A percentile compares a stretch with the other conserved stretches of the same genome.
Evolutionary conservation across 2,888 invertebrate species (phyloP).

Genomic region (Neoascia interrupta): DNA sequence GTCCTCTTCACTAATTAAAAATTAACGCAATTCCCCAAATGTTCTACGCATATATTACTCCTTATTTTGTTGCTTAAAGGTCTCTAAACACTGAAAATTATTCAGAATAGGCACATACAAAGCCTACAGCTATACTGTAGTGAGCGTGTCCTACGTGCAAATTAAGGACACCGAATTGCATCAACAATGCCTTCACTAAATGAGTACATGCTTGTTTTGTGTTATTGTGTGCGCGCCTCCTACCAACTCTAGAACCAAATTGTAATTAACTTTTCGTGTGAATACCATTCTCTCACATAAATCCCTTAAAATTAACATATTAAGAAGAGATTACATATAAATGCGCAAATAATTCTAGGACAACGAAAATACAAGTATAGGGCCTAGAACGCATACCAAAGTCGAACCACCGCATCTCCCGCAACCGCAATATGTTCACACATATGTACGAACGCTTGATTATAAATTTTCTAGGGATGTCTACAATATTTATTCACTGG

Average conservation of each 20-base stretch:
- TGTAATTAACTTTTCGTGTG: conserved; percentile 71
- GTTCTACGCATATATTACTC: conserved; percentile 25
- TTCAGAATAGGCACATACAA: not conserved
- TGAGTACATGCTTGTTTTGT: conserved; percentile 12
- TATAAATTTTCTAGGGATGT: not conserved
- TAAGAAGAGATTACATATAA: conserved; percentile 72
- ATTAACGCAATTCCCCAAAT: conserved; percentile 48
- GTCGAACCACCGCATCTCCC: not conserved
- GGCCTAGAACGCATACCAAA: too few species aligned
- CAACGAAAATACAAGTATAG: conserved; percentile 32
- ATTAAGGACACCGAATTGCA: conserved; percentile 56
- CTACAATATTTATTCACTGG: conserved; percentile 46
- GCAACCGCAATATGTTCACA: conserved; percentile 44
- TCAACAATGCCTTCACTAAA: conserved; percentile 30
- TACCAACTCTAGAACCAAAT: conserved; percentile 34
- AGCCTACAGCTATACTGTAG: conserved; percentile 6
- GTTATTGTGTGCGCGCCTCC: conserved; percentile 5
- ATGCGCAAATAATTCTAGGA: conserved; percentile 69
- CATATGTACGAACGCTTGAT: not conserved
- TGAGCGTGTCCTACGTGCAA: conserved; percentile 4
- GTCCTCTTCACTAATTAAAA: conserved; percentile 42
- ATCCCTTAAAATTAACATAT: conserved; percentile 73
- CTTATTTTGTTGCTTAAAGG: conserved; percentile 39
- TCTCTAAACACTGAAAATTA: conserved; percentile 22
- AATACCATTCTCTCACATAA: conserved; percentile 71